Base-by-base conservation (phyloP, 1,140 invertebrate genomes). In the Papilio glaucus region DNA sequence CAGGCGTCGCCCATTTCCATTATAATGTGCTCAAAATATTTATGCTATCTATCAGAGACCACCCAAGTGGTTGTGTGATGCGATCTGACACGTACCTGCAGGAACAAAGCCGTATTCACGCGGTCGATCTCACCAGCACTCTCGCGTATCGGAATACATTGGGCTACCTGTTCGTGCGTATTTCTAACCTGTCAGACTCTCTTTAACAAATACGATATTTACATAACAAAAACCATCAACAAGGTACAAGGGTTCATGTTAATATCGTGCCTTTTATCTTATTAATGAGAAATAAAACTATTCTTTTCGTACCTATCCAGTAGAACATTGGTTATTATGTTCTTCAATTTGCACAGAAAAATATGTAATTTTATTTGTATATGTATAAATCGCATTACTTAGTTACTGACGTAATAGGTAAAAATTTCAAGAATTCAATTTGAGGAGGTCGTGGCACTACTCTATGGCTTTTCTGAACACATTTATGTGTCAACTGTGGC, bases 1-100 rank as follows among this genome's bases (percentile, higher is more conserved):
- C 81, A 80, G 77, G 81, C 84, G 81, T 81, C 77, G 77, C 81
- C 74, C 77, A 92, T 92, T 91, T 84, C 83, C 89, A 92, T 92
- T 78, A 92, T 89, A 92, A 92, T 90, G 77, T 86, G 82, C 80
- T 86, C 82, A 85, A 91, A 87, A 89, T 90, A 84, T 90, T 88
- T 86, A 81, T 88, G 86, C 84, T 85, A 87, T 89, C 82, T 83
- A 81, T 81, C 79, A 76, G 41, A 75, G 90, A 92, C 90, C 90
- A 92, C 90, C 90, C 90, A 92, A 73, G 81, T 61, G 9, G 82
- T 65, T 81, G 82, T 81, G 87, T 88, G 87, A 91, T 79, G 81
- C 73, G 84, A 91, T 91, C 84, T 88, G 82, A 82, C 82, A 83
- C 76, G 85, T 90, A 91, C 87, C 88, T 86, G 86, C 71, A 85